Evolutionary conservation across 2,888 invertebrate species (phyloP).

Genomic region (Gastracanthus pulcherrimus): DNA sequence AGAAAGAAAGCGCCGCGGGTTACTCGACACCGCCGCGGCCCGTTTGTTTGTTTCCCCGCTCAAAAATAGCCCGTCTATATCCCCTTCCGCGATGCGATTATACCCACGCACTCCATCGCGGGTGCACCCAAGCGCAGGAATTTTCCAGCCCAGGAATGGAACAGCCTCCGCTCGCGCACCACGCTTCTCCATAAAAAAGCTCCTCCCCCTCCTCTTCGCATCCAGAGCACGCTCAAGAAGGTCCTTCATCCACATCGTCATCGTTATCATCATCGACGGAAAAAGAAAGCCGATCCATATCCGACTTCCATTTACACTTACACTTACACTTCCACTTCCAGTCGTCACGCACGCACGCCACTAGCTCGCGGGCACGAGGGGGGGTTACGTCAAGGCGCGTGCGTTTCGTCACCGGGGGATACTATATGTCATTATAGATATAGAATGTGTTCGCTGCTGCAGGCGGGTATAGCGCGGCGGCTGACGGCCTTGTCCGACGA

Average conservation of each 20-base stretch:
- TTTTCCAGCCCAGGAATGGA: not conserved
- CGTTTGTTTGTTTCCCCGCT: slow-evolving; percentile 33
- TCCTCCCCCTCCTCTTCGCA: too few species aligned
- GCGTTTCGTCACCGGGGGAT: slow-evolving; percentile 9
- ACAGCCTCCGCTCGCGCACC: not conserved
- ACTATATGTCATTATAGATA: not conserved
- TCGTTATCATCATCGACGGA: slow-evolving; percentile 17
- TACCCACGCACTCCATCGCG: too few species aligned
- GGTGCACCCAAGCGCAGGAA: too few species aligned
- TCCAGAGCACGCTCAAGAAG: not conserved
- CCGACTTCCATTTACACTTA: too few species aligned
- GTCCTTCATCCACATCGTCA: not conserved
- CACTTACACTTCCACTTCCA: too few species aligned
- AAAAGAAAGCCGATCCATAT: not conserved
- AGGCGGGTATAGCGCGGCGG: too few species aligned
- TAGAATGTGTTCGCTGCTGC: too few species aligned
- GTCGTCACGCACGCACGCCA: too few species aligned
- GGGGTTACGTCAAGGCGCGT: not conserved
- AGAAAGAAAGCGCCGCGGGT: too few species aligned
- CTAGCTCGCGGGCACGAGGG: not conserved
- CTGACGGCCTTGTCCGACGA: too few species aligned
- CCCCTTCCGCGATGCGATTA: slow-evolving; percentile 8
- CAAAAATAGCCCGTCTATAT: slow-evolving; percentile 52
- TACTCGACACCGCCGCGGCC: slow-evolving; percentile 35
- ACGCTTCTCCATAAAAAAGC: not conserved